These are phyloP conservation scores for Urophycis tenuis DNA, from an alignment of 2,797 vertebrate species.

Conservation along the genomic window DNA sequence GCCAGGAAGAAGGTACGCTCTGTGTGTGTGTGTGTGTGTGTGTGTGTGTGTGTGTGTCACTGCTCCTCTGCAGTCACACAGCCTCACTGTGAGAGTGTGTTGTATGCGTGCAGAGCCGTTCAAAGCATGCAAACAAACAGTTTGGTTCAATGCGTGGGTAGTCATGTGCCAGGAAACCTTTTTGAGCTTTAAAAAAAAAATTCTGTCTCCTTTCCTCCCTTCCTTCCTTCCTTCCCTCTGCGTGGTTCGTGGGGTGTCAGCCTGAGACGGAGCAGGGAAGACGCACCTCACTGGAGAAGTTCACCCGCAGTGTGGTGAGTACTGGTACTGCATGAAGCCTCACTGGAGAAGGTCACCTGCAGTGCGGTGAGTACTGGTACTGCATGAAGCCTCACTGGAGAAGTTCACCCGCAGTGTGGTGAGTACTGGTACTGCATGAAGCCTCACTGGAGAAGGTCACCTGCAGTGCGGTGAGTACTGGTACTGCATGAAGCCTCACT, in stretches of 20 bases:
- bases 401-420: slow-evolving; percentile 98
- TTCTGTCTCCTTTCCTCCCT: background rate
- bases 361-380: slow-evolving; percentile 80
- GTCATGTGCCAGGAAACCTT: background rate
- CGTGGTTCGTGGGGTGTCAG: slow-evolving; percentile 59
- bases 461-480: slow-evolving; percentile 86
- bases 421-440: slow-evolving; percentile 52
- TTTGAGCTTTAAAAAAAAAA: background rate
- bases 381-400: slow-evolving; percentile 72
- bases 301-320: slow-evolving; percentile 96
- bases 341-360: slow-evolving; percentile 99
- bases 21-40: slow-evolving; percentile 16
- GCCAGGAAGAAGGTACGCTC: slow-evolving; percentile 91
- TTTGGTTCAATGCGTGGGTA: background rate
- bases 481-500: background rate
- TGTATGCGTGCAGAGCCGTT: background rate
- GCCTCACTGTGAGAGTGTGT: slow-evolving; percentile 1
- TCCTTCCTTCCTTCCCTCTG: background rate
- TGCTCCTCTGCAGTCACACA: background rate
- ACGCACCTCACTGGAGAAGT: slow-evolving; percentile 99
- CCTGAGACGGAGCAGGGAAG: slow-evolving; percentile 93
- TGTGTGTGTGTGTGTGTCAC: slow-evolving; percentile 3
- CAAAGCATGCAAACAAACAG: background rate
- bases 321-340: background rate
- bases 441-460: slow-evolving; percentile 95